phyloP scores from a whole-genome alignment of 2,113 vertebrate genomes.

The Rhinopomastus cyanomelas region DNA sequence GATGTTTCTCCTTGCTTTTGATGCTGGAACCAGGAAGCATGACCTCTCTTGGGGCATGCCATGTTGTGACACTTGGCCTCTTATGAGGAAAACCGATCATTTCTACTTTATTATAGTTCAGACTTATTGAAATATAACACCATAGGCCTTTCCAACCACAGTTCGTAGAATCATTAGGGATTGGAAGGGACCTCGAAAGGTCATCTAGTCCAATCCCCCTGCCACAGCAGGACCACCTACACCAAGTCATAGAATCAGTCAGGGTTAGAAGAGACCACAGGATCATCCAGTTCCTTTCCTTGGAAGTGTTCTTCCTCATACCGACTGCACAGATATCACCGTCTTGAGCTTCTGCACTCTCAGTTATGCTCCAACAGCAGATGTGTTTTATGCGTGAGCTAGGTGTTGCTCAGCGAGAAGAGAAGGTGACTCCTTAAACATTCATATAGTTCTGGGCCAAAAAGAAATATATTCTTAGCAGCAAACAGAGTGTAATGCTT shows the following conservation, averaged over 20 bases:
- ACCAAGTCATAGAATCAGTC: no score
- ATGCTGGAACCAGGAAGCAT: background rate
- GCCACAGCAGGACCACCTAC: no score
- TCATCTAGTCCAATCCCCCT: no score
- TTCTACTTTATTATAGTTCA: background rate
- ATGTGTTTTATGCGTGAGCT: fast-evolving
- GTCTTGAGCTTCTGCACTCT: background rate
- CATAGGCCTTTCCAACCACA: background rate
- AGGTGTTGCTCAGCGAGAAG: background rate
- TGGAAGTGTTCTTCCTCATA: background rate
- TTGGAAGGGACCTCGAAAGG: no score
- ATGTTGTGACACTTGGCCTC: background rate
- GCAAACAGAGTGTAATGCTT: background rate
- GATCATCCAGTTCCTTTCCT: background rate
- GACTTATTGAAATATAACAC: background rate
- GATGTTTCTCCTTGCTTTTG: background rate
- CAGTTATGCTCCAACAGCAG: background rate
- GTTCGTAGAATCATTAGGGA: no score
- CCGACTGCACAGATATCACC: background rate
- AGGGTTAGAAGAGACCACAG: no score
- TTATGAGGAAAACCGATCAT: background rate
- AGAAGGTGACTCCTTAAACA: background rate
- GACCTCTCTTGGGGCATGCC: background rate
- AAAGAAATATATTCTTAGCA: background rate
- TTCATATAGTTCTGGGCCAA: background rate